Evolutionary conservation across 2,113 vertebrate genomes (phyloP), one percentile per base, ranked within the genome.

Genomic region (Clupea harengus): DNA sequence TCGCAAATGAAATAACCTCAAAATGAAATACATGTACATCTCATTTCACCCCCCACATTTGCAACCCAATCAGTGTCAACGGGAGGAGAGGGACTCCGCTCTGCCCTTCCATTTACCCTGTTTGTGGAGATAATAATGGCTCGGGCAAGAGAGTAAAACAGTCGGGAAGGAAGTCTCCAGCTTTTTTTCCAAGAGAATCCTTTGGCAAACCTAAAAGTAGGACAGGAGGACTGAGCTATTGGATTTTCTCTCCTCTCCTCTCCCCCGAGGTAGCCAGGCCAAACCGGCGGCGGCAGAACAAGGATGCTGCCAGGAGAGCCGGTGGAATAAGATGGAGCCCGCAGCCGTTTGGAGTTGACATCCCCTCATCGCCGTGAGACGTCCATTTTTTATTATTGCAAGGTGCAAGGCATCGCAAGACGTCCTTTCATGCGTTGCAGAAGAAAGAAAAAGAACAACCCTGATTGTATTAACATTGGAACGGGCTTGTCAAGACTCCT

Each of bases 1-100:
- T 86, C 39, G 84, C 87, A 88, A 90, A 91, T 90, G 88, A 89
- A 89, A 89, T 90, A 89, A 90, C 83, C 81, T 78, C 84, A 81
- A 90, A 89, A 90, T 91, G 86, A 91, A 90, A 91, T 89, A 86
- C 84, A 90, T 89, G 85, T 87, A 90, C 86, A 89, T 88, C 89
- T 90, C 85, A 90, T 90, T 91, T 86, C 54, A 2, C 86, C 20
- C 64, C 64, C n/a, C 85, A 81, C 87, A 89, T 90, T 88, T 89
- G 88, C 86, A 88, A 87, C 82, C 85, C 89, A 88, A 91, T 90
- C 88, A 88, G 86, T 88, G 89, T 89, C 88, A 88, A 88, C 81
- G 86, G 81, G 80, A 57, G 86, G 50, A 86, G 67, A 60, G 83
- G 82, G 87, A 86, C 82, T 82, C 52, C 8, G 25, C 47, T 60